Base-by-base conservation (phyloP, 2,888 invertebrate species). In the Rhaphigaster nebulosa region DNA sequence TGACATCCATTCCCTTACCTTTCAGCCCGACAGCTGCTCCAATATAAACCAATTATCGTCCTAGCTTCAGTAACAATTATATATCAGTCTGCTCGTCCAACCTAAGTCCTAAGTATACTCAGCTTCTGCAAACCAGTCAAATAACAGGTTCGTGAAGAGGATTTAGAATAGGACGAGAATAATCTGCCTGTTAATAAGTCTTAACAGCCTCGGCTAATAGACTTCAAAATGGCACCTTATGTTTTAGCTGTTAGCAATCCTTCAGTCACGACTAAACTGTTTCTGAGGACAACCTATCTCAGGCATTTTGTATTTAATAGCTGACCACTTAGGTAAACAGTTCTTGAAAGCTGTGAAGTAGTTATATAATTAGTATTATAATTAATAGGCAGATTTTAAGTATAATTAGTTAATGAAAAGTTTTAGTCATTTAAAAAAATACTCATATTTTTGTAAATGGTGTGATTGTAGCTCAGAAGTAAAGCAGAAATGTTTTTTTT, bases 161-260 rank as follows among this genome's bases (percentile, higher is more conserved):
- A 76, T 76, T 34, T 20, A 23, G 70, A 38, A 76, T 38, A 34
- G 18, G 20, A 76, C 5, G 34, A 18, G 70, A n/a, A 45, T 45
- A 84, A 84, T 84, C 84, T n/a, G 84, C 1, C 45, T 45, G 84
- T 45, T 84, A 84, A 84, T 84, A 84, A 84, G 84, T 50, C 45
- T 15, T 84, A 84, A 84, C 45, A 84, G 45, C 84, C n/a, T 1
- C 8, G 15, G 45, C 84, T 84, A 84, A 84, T 84, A 50, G 84
- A 50, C 84, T 84, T 45, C 4, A 50, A 50, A 84, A 84, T 84
- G 41, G 84, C 84, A 45, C 84, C 70, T 76, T 76, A 76, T 34
- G 70, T 76, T 76, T 76, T 26, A 76, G 70, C 70, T 76, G 26
- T 76, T 76, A 38, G 70, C 29, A 38, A 76, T 34, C 23, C 70